Conservation (phyloP, 2,888 invertebrate species). For the Coecobrya sp. region DNA sequence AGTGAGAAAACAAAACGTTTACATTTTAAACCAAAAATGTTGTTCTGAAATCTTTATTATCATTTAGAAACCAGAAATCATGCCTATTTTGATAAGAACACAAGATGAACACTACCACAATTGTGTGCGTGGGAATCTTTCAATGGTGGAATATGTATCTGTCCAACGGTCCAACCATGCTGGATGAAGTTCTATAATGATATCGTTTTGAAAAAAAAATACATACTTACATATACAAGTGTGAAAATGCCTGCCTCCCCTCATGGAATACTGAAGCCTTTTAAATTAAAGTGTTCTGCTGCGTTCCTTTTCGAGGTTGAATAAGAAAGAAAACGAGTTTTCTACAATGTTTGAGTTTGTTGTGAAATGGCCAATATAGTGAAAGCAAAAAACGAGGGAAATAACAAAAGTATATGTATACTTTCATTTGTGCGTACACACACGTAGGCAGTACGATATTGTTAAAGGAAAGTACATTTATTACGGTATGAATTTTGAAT, state of each 20-base stretch:
- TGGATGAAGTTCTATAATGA: no score
- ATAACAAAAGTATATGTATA: background rate
- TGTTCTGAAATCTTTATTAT: no score
- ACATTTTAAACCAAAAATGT: no score
- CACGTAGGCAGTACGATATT: background rate
- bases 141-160: no score
- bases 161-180: no score
- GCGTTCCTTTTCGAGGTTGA: slow-evolving; percentile 1
- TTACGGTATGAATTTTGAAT: slow-evolving; percentile 52
- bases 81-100: no score
- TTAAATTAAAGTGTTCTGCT: background rate
- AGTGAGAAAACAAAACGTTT: no score
- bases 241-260: background rate
- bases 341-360: background rate
- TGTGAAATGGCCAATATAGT: background rate
- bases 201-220: slow-evolving; percentile 15
- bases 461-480: slow-evolving; percentile 3
- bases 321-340: slow-evolving; percentile 27
- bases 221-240: background rate
- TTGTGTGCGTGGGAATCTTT: no score
- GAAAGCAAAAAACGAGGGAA: background rate
- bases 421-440: background rate
- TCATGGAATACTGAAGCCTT: background rate
- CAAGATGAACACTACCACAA: no score
- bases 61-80: no score